Conservation (phyloP, 2,113 vertebrate species). For the Thamnaconus septentrionalis region DNA sequence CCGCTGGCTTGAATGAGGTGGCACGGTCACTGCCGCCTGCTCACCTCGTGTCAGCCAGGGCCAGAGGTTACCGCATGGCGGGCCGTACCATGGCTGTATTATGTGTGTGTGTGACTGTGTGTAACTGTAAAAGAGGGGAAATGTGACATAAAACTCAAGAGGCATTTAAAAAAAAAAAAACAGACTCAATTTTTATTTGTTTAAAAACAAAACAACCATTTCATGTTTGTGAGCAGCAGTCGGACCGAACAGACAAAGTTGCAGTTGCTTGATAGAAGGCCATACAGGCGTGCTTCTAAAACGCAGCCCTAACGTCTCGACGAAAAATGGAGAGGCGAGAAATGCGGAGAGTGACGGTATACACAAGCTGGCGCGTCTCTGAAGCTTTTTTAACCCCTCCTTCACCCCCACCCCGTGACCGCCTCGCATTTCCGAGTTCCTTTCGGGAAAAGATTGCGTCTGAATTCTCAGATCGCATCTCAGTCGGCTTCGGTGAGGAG, state of each 20-base stretch:
- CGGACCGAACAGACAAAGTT: constrained; percentile 30
- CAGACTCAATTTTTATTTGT: constrained; percentile 58
- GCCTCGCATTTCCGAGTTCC: too few species aligned
- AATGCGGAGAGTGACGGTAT: too few species aligned
- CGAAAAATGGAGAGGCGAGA: too few species aligned
- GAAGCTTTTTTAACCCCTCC: too few species aligned
- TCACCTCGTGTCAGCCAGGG: constrained; percentile 70
- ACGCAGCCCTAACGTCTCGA: background rate
- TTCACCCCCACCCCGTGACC: too few species aligned
- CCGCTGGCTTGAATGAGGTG: constrained; percentile 76
- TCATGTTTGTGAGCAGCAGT: constrained; percentile 16
- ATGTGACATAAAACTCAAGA: constrained; percentile 38
- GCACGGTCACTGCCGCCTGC: constrained; percentile 62
- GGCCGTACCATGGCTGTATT: too few species aligned
- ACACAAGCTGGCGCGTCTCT: too few species aligned
- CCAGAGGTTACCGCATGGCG: constrained; percentile 40
- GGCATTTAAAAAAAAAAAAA: constrained; percentile 22
- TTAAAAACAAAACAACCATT: constrained; percentile 32
- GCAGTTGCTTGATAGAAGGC: constrained; percentile 15
- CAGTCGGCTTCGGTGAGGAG: too few species aligned
- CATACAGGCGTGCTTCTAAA: constrained; percentile 7
- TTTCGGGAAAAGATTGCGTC: too few species aligned
- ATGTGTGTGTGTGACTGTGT: background rate
- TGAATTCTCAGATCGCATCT: too few species aligned
- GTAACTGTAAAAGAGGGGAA: background rate